Conservation (phyloP, 2,797 vertebrate genomes). For the Rhynchotus rufescens region DNA sequence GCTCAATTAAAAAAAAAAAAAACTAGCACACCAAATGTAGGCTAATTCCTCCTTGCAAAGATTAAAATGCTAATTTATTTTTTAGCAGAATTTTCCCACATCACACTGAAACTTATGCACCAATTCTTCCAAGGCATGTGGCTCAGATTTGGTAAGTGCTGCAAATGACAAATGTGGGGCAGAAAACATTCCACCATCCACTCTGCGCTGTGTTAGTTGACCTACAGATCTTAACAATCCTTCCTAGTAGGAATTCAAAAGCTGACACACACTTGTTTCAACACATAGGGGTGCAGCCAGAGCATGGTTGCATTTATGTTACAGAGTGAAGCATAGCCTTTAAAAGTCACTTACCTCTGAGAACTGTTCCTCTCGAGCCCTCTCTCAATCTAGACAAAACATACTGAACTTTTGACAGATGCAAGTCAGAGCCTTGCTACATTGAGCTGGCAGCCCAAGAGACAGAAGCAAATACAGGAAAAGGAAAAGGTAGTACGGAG, state of each 20-base stretch:
- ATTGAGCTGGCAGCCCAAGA: background rate
- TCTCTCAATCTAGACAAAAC: background rate
- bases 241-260: background rate
- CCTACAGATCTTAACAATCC: background rate
- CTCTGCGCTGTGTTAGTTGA: background rate
- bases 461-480: background rate
- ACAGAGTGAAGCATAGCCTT: background rate
- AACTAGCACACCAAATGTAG: conserved; percentile 25
- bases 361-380: background rate
- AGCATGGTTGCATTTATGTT: background rate
- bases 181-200: background rate
- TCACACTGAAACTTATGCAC: background rate
- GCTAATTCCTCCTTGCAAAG: conserved; percentile 15
- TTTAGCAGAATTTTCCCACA: background rate
- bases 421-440: background rate
- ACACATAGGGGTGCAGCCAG: background rate
- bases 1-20: background rate
- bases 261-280: background rate
- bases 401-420: background rate
- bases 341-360: background rate
- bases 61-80: background rate
- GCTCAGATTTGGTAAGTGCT: background rate
- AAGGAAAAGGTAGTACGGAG: too few relatives aligned
- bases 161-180: background rate
- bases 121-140: background rate